phyloP scores from a whole-genome alignment of 1,140 invertebrate species.

The Octopus bimaculoides region DNA sequence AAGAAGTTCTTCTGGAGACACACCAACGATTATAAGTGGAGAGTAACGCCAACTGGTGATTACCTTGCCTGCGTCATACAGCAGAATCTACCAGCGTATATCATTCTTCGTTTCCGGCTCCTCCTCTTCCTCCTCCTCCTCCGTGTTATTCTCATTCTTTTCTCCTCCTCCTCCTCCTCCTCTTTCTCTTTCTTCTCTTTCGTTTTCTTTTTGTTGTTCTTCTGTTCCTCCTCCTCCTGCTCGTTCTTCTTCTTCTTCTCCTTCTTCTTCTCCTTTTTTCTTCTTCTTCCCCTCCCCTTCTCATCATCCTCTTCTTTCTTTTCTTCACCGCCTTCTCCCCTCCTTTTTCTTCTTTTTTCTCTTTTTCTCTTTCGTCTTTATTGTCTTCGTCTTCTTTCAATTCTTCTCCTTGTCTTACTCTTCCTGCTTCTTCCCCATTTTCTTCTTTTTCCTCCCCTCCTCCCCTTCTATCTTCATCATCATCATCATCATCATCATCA shows the following conservation, averaged over 20 bases:
- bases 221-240: neutral
- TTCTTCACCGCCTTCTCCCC: too few species aligned
- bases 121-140: neutral
- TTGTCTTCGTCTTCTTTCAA: conserved; percentile 13
- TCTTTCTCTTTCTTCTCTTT: conserved; percentile 11
- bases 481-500: conserved; percentile 18
- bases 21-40: too few species aligned
- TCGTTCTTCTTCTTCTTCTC: conserved; percentile 5
- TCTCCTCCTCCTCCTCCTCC: neutral
- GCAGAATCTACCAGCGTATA: too few species aligned
- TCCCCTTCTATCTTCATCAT: conserved; percentile 22
- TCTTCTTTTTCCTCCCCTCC: conserved; percentile 23
- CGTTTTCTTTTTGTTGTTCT: neutral
- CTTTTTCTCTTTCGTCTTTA: conserved; percentile 16
- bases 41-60: too few species aligned
- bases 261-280: conserved; percentile 15
- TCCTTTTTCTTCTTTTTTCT: conserved; percentile 13
- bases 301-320: conserved; percentile 18
- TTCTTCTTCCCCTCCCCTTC: conserved; percentile 18
- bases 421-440: conserved; percentile 28
- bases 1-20: too few species aligned
- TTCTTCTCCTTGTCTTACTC: conserved; percentile 19
- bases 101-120: neutral
- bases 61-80: too few species aligned
- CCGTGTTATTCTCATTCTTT: neutral